Conservation (phyloP, 2,113 vertebrate genomes). For the Oreochromis aureus region DNA sequence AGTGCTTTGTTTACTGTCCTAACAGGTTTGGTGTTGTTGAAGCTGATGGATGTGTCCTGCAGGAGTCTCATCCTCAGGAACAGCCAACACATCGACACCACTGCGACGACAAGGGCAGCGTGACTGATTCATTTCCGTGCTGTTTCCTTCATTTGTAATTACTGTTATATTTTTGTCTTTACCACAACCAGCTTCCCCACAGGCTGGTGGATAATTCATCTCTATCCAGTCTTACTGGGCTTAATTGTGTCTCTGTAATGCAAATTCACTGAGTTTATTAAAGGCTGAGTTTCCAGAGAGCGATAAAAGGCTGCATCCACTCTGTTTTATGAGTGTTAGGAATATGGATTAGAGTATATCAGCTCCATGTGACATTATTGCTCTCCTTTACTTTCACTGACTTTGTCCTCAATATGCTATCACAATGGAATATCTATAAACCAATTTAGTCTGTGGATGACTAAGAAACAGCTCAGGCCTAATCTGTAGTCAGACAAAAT, state of each 20-base stretch:
- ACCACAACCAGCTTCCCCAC: neutral
- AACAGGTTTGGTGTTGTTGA: constrained; percentile 1
- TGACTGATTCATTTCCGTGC: constrained; percentile 42
- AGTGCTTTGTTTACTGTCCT: constrained; percentile 21
- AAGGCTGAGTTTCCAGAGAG: constrained; percentile 9
- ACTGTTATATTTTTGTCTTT: constrained; percentile 41
- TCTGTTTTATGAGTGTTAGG: neutral
- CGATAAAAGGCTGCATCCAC: neutral
- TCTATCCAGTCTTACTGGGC: constrained; percentile 1
- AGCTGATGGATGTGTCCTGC: constrained; percentile 41
- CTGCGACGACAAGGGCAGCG: constrained; percentile 9
- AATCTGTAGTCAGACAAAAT: neutral
- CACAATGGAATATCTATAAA: neutral
- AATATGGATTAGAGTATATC: neutral
- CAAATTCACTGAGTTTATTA: constrained; percentile 23
- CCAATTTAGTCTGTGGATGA: neutral
- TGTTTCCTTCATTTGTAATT: constrained; percentile 40
- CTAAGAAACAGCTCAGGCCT: neutral
- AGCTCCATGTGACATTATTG: neutral
- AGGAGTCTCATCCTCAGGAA: neutral
- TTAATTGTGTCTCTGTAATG: constrained; percentile 20
- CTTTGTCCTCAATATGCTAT: neutral
- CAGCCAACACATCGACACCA: neutral
- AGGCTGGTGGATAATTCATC: constrained; percentile 29
- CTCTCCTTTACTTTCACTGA: neutral